Base-by-base conservation (phyloP, 2,113 vertebrate genomes). In the Seriola rivoliana region DNA sequence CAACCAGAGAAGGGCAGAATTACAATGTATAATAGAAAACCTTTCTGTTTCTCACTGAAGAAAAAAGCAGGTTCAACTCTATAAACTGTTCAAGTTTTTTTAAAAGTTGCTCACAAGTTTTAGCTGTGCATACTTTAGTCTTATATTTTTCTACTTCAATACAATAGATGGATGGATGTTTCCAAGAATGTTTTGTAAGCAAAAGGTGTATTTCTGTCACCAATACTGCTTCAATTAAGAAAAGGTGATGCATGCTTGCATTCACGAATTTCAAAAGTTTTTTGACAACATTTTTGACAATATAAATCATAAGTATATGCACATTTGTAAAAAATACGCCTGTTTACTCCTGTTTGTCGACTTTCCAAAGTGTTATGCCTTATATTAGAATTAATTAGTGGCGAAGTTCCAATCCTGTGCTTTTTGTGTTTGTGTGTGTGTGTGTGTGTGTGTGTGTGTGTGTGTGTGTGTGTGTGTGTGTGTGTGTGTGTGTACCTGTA, bases 401-500 rank as follows among this genome's bases (percentile, higher is more conserved):
- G 17, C 19, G 5, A 29, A 38, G 65, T 52, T 62, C 14, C 48
- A 71, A n/a, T 52, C 14, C 5, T 69, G 21, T 78, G 54, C 25
- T 23, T 57, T 48, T 46, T 29, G 29, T 29, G 29, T 29, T 2
- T 29, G 29, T 29, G 29, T 55, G 21, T 55, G 76, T 72, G 17
- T 40, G 55, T 55, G 63, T 54, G 54, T 40, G 50, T 71, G 44
- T 72, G 42, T 48, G 62, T 66, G 70, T 70, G 62, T 67, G 57
- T 71, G 21, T 78, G 46, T 58, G 25, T 58, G 77, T 73, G 23
- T 36, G 57, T 55, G 63, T 54, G 54, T 40, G 46, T 71, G 40
- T 72, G 44, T 44, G 59, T 67, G 71, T 69, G 63, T 64, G 54
- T 78, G 36, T 93, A 96, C 95, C 95, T 96, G 95, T 59, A 96